Evolutionary conservation across 2,797 vertebrate genomes (phyloP), one percentile per base, ranked within the genome.

Genomic region (Phrynocephalus vlangalii): DNA sequence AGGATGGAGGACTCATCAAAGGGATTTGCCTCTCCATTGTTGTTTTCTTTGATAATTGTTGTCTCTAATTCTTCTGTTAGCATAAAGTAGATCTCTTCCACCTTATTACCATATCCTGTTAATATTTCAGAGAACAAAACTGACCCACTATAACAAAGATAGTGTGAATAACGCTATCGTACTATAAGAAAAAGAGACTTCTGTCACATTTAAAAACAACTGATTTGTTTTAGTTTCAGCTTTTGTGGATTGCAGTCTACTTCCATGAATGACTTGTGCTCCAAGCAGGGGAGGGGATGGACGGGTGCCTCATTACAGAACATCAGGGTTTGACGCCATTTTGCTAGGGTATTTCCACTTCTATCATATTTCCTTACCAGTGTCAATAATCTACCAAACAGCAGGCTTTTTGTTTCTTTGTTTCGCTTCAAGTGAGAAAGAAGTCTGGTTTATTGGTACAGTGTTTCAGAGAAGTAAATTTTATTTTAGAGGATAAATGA

Each of bases 401-500:
- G n/a, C 38, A 67, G 60, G 67, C 83, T 87, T 38, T 3, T 88
- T 90, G 22, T 33, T 38, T 33, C 5, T 24, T 6, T 66, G 30
- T 30, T 24, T 48, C 80, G 86, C 60, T 63, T 63, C 60, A 79
- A 79, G 22, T 63, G 84, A 88, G 79, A 80, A 90, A 78, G 79
- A 79, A 81, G 89, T 91, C 87, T 44, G 82, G 0, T 82, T 91
- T 89, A 56, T 13, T 2, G 28, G 67, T n/a, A 3, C 33, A 33
- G 33, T 33, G 33, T 63, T 92, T 22, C 82, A 70, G 87, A 85
- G 86, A 18, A 71, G 85, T 20, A 84, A 11, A 48, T 78, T 87
- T 75, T 86, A 90, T 86, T 92, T 70, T 26, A 75, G 79, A 76
- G 86, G 56, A 71, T 63, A 86, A 3, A 20, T 10, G 1, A 89